phyloP scores from a whole-genome alignment of 2,888 invertebrate species.

The Ennomos quercinarius region DNA sequence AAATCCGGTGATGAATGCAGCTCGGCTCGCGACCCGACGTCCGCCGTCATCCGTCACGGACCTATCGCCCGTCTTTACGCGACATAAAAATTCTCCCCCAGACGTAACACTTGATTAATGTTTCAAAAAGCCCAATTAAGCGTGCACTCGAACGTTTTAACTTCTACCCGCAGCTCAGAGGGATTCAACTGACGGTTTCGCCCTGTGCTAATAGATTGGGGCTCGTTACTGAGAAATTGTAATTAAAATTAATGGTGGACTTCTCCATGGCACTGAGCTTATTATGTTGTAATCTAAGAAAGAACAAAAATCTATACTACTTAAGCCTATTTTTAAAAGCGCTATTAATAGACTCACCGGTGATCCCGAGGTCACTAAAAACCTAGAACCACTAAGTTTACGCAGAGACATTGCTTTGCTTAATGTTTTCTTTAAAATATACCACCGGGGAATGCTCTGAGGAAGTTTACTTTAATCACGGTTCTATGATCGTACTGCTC shows the following conservation, averaged over 20 bases:
- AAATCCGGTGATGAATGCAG: conserved; percentile 67
- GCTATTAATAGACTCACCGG: no score
- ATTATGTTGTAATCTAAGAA: no score
- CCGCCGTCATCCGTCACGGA: conserved; percentile 70
- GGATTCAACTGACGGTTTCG: conserved; percentile 39
- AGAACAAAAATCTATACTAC: no score
- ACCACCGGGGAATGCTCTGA: no score
- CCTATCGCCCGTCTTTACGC: conserved; percentile 59
- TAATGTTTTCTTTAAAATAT: no score
- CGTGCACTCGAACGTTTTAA: conserved; percentile 69
- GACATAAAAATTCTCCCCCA: conserved; percentile 78
- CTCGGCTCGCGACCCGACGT: conserved; percentile 54
- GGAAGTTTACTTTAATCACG: no score
- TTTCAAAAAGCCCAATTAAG: conserved; percentile 83
- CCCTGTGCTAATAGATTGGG: conserved; percentile 39
- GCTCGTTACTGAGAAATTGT: conserved; percentile 36
- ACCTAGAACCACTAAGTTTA: no score
- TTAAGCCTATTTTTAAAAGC: no score
- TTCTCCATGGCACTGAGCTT: conserved; percentile 3
- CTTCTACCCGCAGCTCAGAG: conserved; percentile 59
- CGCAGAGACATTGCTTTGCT: no score
- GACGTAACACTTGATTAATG: conserved; percentile 80
- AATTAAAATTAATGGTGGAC: conserved; percentile 33
- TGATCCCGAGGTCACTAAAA: no score
- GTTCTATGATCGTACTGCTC: no score